phyloP scores from a whole-genome alignment of 2,113 vertebrate species.

The Tor tambroides region DNA sequence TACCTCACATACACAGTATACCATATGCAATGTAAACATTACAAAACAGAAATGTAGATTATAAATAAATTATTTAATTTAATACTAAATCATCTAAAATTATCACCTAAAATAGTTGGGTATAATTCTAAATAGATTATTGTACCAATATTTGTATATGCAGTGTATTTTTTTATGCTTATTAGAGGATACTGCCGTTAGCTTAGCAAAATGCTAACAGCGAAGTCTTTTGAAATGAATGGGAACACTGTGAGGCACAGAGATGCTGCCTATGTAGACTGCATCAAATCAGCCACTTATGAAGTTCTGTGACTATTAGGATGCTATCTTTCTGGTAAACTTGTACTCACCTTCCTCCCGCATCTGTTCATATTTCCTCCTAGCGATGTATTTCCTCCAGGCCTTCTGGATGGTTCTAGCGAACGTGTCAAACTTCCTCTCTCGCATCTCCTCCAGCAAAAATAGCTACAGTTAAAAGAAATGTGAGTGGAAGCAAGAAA shows the following conservation, averaged over 20 bases:
- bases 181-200: not conserved
- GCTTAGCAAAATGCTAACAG: not conserved
- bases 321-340: not conserved
- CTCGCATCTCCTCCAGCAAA: conserved; percentile 94
- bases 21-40: not conserved
- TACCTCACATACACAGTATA: not conserved
- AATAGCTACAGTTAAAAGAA: conserved; percentile 82
- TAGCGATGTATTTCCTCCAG: conserved; percentile 88
- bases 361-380: conserved; percentile 94
- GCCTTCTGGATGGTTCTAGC: conserved; percentile 94
- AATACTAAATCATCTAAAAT: not conserved
- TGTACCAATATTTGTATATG: not conserved
- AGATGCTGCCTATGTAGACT: too few species aligned
- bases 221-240: not conserved
- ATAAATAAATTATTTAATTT: not conserved
- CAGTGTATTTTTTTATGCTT: not conserved
- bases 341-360: conserved; percentile 87
- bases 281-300: not conserved
- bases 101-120: not conserved
- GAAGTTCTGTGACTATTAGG: not conserved
- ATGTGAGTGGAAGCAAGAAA: not conserved
- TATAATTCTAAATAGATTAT: not conserved
- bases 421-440: conserved; percentile 92
- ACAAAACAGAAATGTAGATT: not conserved
- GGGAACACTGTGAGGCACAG: not conserved